These are phyloP conservation scores for Exephanes ischioxanthus DNA, from an alignment of 2,888 invertebrate genomes.

Conservation along the genomic window DNA sequence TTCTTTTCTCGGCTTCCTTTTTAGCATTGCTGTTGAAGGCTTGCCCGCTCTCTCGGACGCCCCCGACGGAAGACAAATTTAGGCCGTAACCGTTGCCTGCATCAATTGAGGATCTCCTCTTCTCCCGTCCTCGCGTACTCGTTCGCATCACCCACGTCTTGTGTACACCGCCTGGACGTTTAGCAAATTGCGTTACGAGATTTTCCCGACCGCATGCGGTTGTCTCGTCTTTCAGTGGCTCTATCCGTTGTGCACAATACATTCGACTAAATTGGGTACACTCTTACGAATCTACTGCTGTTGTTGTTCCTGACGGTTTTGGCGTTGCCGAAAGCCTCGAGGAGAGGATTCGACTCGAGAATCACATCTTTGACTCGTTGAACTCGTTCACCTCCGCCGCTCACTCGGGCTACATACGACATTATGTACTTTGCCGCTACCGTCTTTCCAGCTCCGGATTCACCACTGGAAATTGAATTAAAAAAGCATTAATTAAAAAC, in stretches of 20 bases:
- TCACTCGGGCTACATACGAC: constrained; percentile 88
- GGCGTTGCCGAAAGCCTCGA: constrained; percentile 90
- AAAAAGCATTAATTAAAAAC: constrained; percentile 19
- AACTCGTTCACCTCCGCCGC: constrained; percentile 88
- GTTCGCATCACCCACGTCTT: constrained; percentile 38
- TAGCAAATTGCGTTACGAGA: constrained; percentile 46
- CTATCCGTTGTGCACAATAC: neutral
- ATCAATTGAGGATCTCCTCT: constrained; percentile 48
- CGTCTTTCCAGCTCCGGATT: constrained; percentile 90
- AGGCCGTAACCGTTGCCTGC: constrained; percentile 31
- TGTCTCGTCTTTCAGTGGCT: neutral
- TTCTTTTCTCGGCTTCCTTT: constrained; percentile 30
- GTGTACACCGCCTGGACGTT: constrained; percentile 28
- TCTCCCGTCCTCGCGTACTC: constrained; percentile 7
- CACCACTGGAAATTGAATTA: constrained; percentile 85
- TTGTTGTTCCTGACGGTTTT: constrained; percentile 90
- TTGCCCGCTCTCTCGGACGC: constrained; percentile 26
- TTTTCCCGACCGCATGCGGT: neutral
- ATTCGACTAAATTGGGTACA: neutral
- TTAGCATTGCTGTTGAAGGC: neutral
- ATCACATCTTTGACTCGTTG: constrained; percentile 89
- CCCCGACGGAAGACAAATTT: constrained; percentile 54
- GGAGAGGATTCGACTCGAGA: constrained; percentile 89
- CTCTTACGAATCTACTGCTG: constrained; percentile 89
- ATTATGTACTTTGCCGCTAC: constrained; percentile 89